Conservation (phyloP, 23 tunicate genomes). For the Diplosoma virens region DNA sequence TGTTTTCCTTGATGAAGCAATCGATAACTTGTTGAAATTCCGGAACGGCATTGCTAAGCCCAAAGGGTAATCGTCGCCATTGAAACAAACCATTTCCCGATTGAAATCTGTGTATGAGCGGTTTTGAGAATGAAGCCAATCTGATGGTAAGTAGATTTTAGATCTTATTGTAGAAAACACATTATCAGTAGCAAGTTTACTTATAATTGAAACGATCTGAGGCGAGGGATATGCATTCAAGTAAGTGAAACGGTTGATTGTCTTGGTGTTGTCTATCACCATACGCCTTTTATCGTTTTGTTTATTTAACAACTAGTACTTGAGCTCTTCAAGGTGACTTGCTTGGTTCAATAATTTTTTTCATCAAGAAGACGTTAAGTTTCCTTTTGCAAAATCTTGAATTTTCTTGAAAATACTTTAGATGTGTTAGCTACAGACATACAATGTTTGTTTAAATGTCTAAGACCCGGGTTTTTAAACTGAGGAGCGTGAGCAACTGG, state of each 20-base stretch:
- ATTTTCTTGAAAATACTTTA: too few species aligned
- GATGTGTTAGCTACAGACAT: too few species aligned
- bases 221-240: slow-evolving; percentile 32
- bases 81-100: slow-evolving; percentile 2
- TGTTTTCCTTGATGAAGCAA: not conserved
- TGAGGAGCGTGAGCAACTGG: too few species aligned
- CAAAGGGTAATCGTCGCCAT: not conserved
- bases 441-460: too few species aligned
- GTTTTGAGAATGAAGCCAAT: not conserved
- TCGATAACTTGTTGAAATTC: slow-evolving; percentile 13
- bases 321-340: slow-evolving; percentile 2
- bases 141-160: slow-evolving; percentile 18
- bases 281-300: not conserved
- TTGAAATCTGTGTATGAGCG: slow-evolving; percentile 10
- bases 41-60: slow-evolving; percentile 23
- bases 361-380: too few species aligned
- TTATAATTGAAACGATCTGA: not conserved
- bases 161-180: not conserved
- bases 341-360: slow-evolving; percentile 6
- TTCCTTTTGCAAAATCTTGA: too few species aligned
- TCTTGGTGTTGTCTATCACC: not conserved
- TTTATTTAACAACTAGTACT: not conserved
- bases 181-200: not conserved
- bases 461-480: too few species aligned
- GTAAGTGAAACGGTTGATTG: not conserved